A percentile compares a stretch with the other conserved stretches of the same genome.
phyloP scores from a whole-genome alignment of 2,888 invertebrate species.

The Acanthosoma haemorrhoidale region DNA sequence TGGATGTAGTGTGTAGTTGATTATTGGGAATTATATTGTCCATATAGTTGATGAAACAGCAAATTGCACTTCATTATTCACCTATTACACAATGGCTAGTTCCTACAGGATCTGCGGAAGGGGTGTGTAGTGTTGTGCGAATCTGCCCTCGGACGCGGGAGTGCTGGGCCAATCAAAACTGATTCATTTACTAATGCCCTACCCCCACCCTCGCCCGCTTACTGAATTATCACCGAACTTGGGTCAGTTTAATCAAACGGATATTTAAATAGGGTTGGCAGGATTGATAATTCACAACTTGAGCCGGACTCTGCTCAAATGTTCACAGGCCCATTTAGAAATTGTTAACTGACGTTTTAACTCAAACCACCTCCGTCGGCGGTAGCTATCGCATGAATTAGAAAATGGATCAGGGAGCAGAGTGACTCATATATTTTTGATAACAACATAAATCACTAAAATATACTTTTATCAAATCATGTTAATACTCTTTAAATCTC shows the following conservation, averaged over 20 bases:
- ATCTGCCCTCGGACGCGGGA: background rate
- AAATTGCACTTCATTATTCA: constrained; percentile 27
- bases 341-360: constrained; percentile 24
- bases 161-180: constrained; percentile 18
- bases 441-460: no score
- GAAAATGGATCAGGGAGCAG: no score
- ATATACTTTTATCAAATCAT: no score
- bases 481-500: no score
- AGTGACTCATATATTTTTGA: no score
- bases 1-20: constrained; percentile 22
- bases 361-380: background rate
- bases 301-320: background rate
- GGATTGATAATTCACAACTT: constrained; percentile 15
- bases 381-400: background rate
- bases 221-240: constrained; percentile 23
- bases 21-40: constrained; percentile 26
- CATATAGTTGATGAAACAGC: constrained; percentile 25
- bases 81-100: constrained; percentile 25
- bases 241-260: constrained; percentile 27
- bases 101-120: background rate
- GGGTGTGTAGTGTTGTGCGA: background rate
- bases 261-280: constrained; percentile 25
- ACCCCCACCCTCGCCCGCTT: background rate
- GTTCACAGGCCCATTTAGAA: constrained; percentile 11
- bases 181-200: constrained; percentile 8